These are phyloP conservation scores for Megaceryle maxima DNA, from an alignment of 2,113 vertebrate genomes.

Conservation along the genomic window DNA sequence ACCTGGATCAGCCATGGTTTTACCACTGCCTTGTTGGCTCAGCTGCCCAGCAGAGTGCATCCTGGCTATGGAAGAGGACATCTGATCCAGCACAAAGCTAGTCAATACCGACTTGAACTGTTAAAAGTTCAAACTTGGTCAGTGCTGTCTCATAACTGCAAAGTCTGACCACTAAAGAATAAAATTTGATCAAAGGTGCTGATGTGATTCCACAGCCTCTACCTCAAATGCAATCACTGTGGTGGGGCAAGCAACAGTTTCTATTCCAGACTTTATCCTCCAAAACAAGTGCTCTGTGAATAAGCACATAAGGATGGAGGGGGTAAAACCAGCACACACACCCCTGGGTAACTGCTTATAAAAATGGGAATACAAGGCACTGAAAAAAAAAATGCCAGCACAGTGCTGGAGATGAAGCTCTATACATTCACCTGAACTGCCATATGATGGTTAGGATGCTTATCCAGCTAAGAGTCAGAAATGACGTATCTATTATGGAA, in stretches of 20 bases:
- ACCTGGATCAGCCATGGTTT: neutral
- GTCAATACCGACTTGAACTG: neutral
- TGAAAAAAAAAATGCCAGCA: neutral
- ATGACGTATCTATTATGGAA: neutral
- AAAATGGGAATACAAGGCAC: neutral
- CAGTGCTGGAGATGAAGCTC: neutral
- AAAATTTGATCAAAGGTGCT: neutral
- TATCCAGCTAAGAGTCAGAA: neutral
- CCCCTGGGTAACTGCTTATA: neutral
- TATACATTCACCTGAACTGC: neutral
- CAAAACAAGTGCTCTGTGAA: neutral
- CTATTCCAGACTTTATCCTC: neutral
- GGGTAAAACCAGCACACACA: neutral
- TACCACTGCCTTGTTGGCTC: neutral
- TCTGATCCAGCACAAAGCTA: neutral
- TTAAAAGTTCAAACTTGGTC: accelerated
- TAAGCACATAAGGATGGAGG: neutral
- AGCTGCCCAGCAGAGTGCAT: neutral
- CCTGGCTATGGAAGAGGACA: neutral
- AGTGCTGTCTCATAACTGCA: neutral
- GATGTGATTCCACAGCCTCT: neutral
- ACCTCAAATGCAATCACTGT: neutral
- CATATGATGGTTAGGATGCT: neutral
- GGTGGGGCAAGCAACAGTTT: neutral
- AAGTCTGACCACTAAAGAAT: neutral